A percentile compares a stretch with the other conserved stretches of the same genome.
Evolutionary conservation across 2,113 vertebrate genomes (phyloP).

Genomic region (Formicarius rufipectus): DNA sequence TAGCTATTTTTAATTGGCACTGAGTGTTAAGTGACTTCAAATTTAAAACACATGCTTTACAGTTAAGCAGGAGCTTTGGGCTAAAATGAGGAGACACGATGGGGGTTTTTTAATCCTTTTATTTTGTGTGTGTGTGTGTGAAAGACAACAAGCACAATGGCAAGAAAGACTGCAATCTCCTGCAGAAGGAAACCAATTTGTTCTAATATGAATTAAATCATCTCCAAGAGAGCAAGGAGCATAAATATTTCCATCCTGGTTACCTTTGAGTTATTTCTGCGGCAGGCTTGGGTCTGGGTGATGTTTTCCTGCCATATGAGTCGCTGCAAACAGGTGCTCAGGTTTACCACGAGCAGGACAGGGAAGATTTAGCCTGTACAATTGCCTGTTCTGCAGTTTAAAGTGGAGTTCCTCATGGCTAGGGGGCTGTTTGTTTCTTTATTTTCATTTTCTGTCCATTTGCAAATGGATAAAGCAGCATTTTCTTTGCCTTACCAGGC

Average conservation of each 20-base stretch:
- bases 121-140: background rate
- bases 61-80: background rate
- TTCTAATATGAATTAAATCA: background rate
- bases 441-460: background rate
- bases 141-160: background rate
- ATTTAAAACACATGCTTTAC: background rate
- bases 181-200: background rate
- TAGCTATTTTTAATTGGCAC: background rate
- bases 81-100: background rate
- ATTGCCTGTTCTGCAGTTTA: background rate
- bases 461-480: background rate
- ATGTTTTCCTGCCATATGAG: background rate
- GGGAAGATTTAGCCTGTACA: background rate
- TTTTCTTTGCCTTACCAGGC: background rate
- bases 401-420: background rate
- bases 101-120: background rate
- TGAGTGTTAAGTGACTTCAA: background rate
- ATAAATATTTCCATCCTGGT: background rate
- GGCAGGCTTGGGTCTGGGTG: background rate
- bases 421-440: background rate
- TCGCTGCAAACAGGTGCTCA: background rate
- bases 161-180: background rate
- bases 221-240: background rate
- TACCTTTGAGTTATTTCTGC: background rate
- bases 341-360: background rate